Evolutionary conservation across 92 coral and sea anemone genomes (phyloP).

Genomic region (Metridium senile): DNA sequence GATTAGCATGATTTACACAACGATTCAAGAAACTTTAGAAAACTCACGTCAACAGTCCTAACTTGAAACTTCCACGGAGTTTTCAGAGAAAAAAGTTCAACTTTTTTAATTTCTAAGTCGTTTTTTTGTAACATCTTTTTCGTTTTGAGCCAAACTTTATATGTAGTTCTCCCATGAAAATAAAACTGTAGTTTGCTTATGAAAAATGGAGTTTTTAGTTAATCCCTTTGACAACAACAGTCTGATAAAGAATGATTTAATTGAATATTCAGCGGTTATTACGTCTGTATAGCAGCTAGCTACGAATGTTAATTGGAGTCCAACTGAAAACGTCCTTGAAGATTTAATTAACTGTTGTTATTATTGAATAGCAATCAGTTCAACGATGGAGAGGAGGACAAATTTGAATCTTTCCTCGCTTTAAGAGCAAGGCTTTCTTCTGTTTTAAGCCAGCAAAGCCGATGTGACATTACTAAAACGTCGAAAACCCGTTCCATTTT

Average conservation of each 20-base stretch:
- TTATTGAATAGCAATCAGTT: background rate
- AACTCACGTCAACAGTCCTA: background rate
- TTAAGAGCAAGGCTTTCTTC: too few relatives aligned
- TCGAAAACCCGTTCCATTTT: too few relatives aligned
- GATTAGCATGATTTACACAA: background rate
- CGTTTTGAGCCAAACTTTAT: background rate
- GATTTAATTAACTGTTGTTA: background rate
- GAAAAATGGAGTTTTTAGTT: constrained; percentile 1
- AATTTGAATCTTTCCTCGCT: too few relatives aligned
- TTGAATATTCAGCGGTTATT: constrained; percentile 17
- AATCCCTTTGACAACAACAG: constrained; percentile 8
- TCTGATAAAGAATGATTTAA: constrained; percentile 1
- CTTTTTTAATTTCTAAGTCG: too few relatives aligned
- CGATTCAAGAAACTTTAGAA: background rate
- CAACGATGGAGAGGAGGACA: too few relatives aligned
- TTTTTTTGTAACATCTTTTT: too few relatives aligned
- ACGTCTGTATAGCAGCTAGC: background rate
- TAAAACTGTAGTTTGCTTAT: too few relatives aligned
- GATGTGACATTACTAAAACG: too few relatives aligned
- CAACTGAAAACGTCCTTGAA: background rate
- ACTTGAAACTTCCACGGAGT: too few relatives aligned
- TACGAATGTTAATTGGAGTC: background rate
- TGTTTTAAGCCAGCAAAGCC: too few relatives aligned
- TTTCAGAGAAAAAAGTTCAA: too few relatives aligned
- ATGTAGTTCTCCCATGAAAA: background rate